phyloP scores from a whole-genome alignment of 2,113 vertebrate species.

The Tichodroma muraria region DNA sequence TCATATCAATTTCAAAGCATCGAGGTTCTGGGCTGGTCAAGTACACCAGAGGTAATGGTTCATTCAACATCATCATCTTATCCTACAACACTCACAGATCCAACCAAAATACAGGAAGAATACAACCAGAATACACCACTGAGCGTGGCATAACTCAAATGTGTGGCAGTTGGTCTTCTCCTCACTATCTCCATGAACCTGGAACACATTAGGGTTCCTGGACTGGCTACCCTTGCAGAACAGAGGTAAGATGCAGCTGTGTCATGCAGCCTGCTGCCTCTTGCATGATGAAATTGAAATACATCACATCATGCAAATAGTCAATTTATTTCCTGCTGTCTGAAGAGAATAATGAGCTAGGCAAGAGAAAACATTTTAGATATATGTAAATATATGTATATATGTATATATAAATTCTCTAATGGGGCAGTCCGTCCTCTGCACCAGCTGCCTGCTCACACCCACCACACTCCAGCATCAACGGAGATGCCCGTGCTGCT shows the following conservation, averaged over 20 bases:
- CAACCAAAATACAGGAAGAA: neutral
- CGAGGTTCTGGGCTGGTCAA: neutral
- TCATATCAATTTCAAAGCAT: neutral
- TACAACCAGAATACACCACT: neutral
- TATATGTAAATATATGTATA: too few relatives aligned
- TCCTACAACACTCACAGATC: neutral
- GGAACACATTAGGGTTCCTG: neutral
- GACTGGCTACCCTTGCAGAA: neutral
- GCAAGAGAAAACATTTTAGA: neutral
- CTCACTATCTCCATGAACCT: neutral
- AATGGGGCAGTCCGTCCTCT: neutral
- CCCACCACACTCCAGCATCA: too few relatives aligned
- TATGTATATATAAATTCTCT: too few relatives aligned
- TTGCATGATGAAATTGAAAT: neutral
- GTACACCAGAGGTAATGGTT: neutral
- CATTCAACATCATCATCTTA: neutral
- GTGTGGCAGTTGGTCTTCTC: neutral
- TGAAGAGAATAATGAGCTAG: neutral
- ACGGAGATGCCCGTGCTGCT: accelerated
- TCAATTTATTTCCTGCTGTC: neutral
- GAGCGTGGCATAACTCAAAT: accelerated
- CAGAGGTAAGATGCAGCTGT: neutral
- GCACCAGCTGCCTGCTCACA: neutral
- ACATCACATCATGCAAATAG: neutral
- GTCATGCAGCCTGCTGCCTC: neutral